Base-by-base conservation (phyloP, 1,140 invertebrate genomes). In the Eubasilissa regina region DNA sequence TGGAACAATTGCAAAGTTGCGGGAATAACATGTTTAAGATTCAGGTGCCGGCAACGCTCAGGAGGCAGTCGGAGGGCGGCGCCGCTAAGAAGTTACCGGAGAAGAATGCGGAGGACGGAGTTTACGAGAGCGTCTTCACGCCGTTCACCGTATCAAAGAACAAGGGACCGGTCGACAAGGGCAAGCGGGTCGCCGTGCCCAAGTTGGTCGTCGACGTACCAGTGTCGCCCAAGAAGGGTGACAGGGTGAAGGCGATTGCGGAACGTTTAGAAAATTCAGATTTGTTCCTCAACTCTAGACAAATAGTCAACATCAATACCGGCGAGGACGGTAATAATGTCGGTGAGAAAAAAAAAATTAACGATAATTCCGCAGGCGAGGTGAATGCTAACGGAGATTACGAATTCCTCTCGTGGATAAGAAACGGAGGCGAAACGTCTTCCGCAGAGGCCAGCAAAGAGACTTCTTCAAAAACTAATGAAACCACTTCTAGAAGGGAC, bases 111-210 rank as follows among this genome's bases (percentile, higher is more conserved):
- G 35, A 35, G 9, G 43, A 48, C 0, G 45, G 68, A 4, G 72
- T 82, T 1, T 82, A 82, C 45, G 81, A 82, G 58, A 80, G 78
- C 43, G 76, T 82, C 25, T 82, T 82, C 45, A 78, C 81, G 13
- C 81, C 81, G 35, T 78, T 77, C 25, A 79, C 55, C 8, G 64
- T 78, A 4, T 15, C 60, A 10, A 68, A 56, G 55, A 56, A 68
- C 12, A 35, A 35, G 25, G 25, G 1, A 6, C 25, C 25, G 25
- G 25, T 48, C 43, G n/a, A 68, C 43, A 45, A 7, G 13, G 13
- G 8, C 35, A 68, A 70, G 25, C 25, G 25, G 25, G 25, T 35
- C 25, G 25, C 17, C 6, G 21, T 7, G 4, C 9, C 68, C 19
- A 51, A 53, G 4, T 3, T 48, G 44, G 21, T 48, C 12, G 44